phyloP scores from a whole-genome alignment of 2,113 vertebrate species.

The Ploceus nigricollis region DNA sequence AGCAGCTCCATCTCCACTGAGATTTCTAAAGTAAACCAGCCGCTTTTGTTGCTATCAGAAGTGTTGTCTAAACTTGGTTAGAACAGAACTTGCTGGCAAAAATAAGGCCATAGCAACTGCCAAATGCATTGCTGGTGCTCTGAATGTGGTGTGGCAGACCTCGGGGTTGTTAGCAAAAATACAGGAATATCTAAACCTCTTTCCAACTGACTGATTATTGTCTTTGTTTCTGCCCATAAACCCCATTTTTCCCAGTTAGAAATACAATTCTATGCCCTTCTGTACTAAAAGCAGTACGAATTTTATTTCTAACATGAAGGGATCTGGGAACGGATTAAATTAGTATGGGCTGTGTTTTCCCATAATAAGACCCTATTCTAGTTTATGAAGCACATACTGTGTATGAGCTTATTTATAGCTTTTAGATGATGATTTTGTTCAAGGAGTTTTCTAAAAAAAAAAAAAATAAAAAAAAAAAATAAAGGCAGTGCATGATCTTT shows the following conservation, averaged over 20 bases:
- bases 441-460: background rate
- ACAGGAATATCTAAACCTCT: background rate
- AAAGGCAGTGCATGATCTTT: background rate
- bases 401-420: background rate
- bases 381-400: background rate
- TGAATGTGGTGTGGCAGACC: background rate
- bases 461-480: background rate
- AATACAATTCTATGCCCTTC: background rate
- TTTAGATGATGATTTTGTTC: background rate
- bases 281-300: background rate
- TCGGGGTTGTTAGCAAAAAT: background rate
- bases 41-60: background rate
- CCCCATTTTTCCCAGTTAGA: background rate
- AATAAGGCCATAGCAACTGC: background rate
- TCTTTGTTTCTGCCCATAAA: background rate
- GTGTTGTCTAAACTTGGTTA: constrained; percentile 45
- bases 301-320: background rate
- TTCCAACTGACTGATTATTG: background rate
- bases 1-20: constrained; percentile 9
- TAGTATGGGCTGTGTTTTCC: background rate
- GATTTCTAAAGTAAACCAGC: constrained; percentile 20
- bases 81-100: constrained; percentile 16
- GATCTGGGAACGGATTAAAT: background rate
- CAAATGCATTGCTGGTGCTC: background rate
- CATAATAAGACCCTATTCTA: background rate